Evolutionary conservation across 2,797 vertebrate genomes (phyloP).

Genomic region (Lutjanus argentimaculatus): DNA sequence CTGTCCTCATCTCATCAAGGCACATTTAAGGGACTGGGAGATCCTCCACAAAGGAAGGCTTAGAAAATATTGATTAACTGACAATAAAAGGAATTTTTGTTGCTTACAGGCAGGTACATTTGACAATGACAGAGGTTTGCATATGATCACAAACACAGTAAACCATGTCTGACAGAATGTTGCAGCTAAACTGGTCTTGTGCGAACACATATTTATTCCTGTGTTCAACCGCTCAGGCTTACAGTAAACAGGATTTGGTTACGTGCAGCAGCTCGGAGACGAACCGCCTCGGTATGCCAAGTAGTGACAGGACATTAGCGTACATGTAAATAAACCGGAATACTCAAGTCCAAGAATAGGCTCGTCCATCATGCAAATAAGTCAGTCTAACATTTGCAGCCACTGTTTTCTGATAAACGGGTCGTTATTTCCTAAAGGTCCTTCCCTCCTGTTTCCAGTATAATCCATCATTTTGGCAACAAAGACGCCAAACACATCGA

Average conservation of each 20-base stretch:
- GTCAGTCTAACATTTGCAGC: conserved; percentile 42
- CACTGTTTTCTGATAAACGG: conserved; percentile 58
- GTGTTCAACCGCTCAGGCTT: not conserved
- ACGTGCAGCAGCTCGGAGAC: not conserved
- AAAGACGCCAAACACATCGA: conserved; percentile 41
- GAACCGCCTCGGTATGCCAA: not conserved
- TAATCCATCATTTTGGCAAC: conserved; percentile 74
- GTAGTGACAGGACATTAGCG: conserved; percentile 8
- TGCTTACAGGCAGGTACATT: no score
- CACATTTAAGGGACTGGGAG: no score
- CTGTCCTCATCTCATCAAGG: no score
- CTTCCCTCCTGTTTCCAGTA: conserved; percentile 47
- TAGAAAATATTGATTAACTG: no score
- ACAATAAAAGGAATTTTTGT: no score
- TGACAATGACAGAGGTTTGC: not conserved
- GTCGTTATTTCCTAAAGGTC: conserved; percentile 61
- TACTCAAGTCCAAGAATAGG: conserved; percentile 31
- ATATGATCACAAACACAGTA: not conserved
- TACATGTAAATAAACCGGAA: conserved; percentile 51
- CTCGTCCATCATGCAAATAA: conserved; percentile 67
- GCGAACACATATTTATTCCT: not conserved
- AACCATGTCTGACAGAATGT: not conserved
- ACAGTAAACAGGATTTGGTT: conserved; percentile 37
- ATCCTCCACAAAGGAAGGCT: no score
- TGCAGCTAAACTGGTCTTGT: not conserved